Percentiles rank a stretch among this genome's conserved stretches.
phyloP scores from a whole-genome alignment of 37 sponge, comb jelly and placozoan genomes.

The Spongilla lacustris region DNA sequence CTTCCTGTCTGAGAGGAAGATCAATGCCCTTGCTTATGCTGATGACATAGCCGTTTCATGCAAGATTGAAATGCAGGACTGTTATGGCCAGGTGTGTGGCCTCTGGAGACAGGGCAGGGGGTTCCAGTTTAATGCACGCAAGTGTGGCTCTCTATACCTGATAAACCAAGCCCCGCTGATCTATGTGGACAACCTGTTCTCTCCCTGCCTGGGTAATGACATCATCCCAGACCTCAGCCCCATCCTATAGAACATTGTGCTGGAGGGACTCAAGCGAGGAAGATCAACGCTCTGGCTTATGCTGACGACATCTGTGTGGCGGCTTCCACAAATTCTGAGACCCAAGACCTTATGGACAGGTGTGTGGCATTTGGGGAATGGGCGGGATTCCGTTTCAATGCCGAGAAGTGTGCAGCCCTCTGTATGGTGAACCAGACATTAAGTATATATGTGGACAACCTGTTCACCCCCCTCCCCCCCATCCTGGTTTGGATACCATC shows the following conservation, averaged over 20 bases:
- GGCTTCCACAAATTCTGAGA: neutral
- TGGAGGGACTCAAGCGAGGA: too few relatives aligned
- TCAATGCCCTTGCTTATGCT: constrained; percentile 35
- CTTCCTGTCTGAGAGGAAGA: too few relatives aligned
- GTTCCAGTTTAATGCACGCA: constrained; percentile 2
- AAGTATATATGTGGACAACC: neutral
- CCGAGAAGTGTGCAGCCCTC: constrained; percentile 32
- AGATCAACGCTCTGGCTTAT: neutral
- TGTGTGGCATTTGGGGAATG: neutral
- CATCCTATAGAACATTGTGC: too few relatives aligned
- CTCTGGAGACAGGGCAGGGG: constrained; percentile 14
- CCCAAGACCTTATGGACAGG: neutral
- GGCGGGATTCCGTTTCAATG: constrained; percentile 30
- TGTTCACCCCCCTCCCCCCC: neutral
- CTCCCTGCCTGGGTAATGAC: too few relatives aligned
- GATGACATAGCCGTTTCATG: constrained; percentile 4
- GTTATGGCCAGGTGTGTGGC: neutral
- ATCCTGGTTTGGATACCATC: neutral
- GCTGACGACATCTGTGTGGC: neutral
- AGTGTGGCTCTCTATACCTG: constrained; percentile 34
- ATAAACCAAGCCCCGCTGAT: too few relatives aligned
- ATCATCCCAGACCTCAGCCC: too few relatives aligned
- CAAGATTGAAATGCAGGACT: constrained; percentile 10
- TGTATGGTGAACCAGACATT: neutral
- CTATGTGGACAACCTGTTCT: too few relatives aligned